A percentile compares a stretch with the other conserved stretches of the same genome.
phyloP scores from a whole-genome alignment of 2,797 vertebrate genomes.

The Ispidina lecontei region DNA sequence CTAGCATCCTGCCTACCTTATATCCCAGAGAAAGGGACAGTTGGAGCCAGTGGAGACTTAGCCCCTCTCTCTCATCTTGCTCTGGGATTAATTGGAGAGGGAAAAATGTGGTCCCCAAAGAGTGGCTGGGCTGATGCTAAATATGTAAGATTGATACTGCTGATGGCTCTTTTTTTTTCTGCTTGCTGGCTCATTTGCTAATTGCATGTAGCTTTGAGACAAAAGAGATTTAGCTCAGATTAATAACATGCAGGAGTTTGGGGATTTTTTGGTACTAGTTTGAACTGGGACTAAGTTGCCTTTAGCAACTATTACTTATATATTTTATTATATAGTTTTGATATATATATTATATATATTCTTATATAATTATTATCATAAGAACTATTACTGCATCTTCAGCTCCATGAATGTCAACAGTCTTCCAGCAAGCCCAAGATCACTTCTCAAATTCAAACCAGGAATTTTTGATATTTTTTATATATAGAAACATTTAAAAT shows the following conservation, averaged over 20 bases:
- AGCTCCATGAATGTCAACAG: not conserved
- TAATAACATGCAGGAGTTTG: not conserved
- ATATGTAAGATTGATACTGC: conserved; percentile 85
- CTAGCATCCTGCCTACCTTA: conserved; percentile 95
- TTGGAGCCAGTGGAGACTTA: conserved; percentile 96
- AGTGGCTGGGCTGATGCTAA: conserved; percentile 99
- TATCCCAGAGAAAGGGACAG: conserved; percentile 96
- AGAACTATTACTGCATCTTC: not conserved
- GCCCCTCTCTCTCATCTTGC: conserved; percentile 96
- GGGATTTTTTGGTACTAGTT: not conserved
- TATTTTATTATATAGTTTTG: too few relatives aligned
- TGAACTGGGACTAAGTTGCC: not conserved
- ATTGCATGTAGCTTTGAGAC: not conserved
- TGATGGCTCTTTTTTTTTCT: not conserved
- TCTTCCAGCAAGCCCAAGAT: not conserved
- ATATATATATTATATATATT: too few relatives aligned
- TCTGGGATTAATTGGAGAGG: conserved; percentile 96
- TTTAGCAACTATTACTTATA: not conserved
- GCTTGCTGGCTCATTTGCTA: not conserved
- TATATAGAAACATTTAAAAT: not conserved
- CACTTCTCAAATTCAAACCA: not conserved
- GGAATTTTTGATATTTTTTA: not conserved
- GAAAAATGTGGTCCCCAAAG: conserved; percentile 99
- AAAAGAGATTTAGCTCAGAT: not conserved
- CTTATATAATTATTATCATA: too few relatives aligned